Base-by-base conservation (phyloP, 2,113 vertebrate species). In the Bungarus multicinctus region DNA sequence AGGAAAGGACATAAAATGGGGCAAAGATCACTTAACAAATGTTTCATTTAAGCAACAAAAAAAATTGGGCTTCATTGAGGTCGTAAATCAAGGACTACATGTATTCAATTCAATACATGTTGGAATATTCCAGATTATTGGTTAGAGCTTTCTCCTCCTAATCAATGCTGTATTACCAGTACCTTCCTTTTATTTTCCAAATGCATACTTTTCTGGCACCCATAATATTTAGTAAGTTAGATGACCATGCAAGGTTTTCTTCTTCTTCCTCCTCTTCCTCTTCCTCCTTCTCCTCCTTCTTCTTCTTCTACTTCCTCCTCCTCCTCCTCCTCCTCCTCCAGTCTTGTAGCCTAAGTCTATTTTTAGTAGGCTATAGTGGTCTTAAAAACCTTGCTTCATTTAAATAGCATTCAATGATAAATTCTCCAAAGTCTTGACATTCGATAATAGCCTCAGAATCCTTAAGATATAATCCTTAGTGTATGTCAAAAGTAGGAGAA, bases 391-490 rank as follows among this genome's bases (percentile, higher is more conserved):
- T 16, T n/a, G 47, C 47, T 90, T 54, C 20, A 90, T 85, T 92
- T 69, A 91, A 94, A 94, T 60, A 90, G 6, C 30, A 87, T 88
- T 85, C 87, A 64, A 0, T 64, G 39, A 34, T 87, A 88, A 93
- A 90, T 27, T 58, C 18, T 55, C 88, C 81, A 90, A 91, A 94
- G 89, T 88, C 93, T 88, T 94, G 74, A 94, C 64, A 93, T n/a
- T 50, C 18, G 5, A 10, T 54, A 58, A 69, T 87, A 88, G 93
- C 30, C 52, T 25, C 3, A 50, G 85, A 7, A 69, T 16, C 64
- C 64, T 69, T n/a, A 69, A 69, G 25, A 55, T 85, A 55, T 93
- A 85, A 54, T 86, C 87, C 91, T 91, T 93, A 91, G 93, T 94
- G 88, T 2, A 3, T 58, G 85, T 57, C 34, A 3, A 74, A 74